Base-by-base conservation (phyloP, 2,113 vertebrate genomes). In the Gnathonemus echidnorhynchus region DNA sequence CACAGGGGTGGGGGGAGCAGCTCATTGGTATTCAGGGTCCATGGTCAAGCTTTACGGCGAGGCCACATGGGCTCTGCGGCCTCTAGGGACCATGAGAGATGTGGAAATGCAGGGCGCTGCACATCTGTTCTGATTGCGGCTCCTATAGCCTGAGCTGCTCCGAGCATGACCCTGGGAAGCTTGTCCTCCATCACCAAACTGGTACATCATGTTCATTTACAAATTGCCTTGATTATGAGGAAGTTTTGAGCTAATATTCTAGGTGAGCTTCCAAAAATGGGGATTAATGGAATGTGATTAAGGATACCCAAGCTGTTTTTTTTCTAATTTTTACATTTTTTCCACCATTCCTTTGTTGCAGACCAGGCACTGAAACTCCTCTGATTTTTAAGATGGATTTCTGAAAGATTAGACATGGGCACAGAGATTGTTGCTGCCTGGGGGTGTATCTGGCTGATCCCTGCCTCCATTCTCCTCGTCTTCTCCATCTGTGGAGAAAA, bases 11-110 rank as follows among this genome's bases (percentile, higher is more conserved):
- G 49, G 86, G 84, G 86, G n/a, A 31, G 15, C 31, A 11, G 24
- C 56, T 88, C 21, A 88, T 88, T 88, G 39, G 88, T 88, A 70
- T 88, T 42, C 88, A 70, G 58, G 11, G 13, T 85, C 21, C 24
- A n/a, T 21, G 45, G 83, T 85, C 42, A 46, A 48, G 39, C 83
- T 42, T 85, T 49, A 70, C 3, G 27, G 62, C 10, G 3, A 13
- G n/a, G 49, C 10, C 48, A 27, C 15, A 35, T 31, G 8, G 27
- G 27, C 27, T 39, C 24, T 31, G 50, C 3, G 2, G 45, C 24
- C 48, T 70, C 48, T 10, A 48, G 84, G 24, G 74, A 80, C 35
- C 74, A 6, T 6, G 35, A 86, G 48, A 27, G 45, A 86, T 5
- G 84, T n/a, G 6, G 84, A 49, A n/a, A 5, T 27, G 24, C 45